Evolutionary conservation across 2,113 vertebrate species (phyloP), one percentile per base, ranked within the genome.

Genomic region (Athene cunicularia): DNA sequence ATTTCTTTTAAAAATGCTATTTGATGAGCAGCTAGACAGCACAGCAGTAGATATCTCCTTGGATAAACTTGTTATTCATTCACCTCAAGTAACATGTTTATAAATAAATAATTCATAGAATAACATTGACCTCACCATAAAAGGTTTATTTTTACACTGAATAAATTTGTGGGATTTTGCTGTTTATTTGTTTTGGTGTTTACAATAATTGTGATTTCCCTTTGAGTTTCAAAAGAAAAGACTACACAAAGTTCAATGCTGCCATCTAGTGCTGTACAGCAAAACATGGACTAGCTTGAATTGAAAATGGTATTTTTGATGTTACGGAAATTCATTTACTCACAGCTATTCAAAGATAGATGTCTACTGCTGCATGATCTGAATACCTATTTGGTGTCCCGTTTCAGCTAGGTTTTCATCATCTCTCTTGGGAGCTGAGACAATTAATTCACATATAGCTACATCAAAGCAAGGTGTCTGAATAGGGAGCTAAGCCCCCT

Each of bases 201-300:
- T 55, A n/a, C 26, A 68, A 2, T 49, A 79, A 64, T 14, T 59
- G 12, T 60, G 30, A 43, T 49, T 63, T 91, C 49, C 52, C 56
- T 63, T 24, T 27, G 37, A 64, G 8, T n/a, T 24, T 24, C 33
- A 11, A 30, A 53, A 55, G 58, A 50, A 52, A 88, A 53, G 58
- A 64, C 23, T 77, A 20, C 84, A 12, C 35, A 52, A 97, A 96
- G 90, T 95, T 97, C 96, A 96, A 96, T 93, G 95, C 97, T 98
- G 98, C 98, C 98, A 98, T 77, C 98, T 98, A 97, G 96, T 93
- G 98, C 75, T 95, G 16, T 12, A 9, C 7, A 6, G 9, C 30
- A 75, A 92, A 93, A 77, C 11, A 21, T 8, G 5, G 21, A 41
- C n/a, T 55, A 30, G 16, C 12, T 60, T 68, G 39, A 39, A 49